Percentiles rank a stretch among this genome's conserved stretches.
Conservation (phyloP, 2,888 invertebrate genomes). For the Pammene fasciana region DNA sequence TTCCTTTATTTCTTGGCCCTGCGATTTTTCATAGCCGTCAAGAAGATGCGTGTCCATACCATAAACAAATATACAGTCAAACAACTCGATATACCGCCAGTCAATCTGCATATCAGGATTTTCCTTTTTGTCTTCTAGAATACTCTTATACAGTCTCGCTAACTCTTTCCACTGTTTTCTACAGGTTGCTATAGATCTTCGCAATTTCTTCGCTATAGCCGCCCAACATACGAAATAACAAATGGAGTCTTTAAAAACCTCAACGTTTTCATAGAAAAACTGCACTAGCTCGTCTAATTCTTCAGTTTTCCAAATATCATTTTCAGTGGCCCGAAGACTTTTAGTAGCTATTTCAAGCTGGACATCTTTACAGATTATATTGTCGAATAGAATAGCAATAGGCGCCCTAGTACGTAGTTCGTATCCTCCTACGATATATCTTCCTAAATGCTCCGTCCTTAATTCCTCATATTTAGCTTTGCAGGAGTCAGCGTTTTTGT, state of each 20-base stretch:
- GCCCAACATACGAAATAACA: constrained; percentile 74
- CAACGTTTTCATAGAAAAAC: constrained; percentile 67
- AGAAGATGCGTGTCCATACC: constrained; percentile 71
- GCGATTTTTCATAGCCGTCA: constrained; percentile 58
- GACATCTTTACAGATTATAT: constrained; percentile 67
- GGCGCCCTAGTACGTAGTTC: constrained; percentile 60
- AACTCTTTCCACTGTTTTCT: constrained; percentile 68
- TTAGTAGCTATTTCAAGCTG: constrained; percentile 52
- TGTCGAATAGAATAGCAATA: constrained; percentile 67
- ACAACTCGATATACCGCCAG: constrained; percentile 75
- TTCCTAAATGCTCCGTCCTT: constrained; percentile 59
- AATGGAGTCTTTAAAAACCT: constrained; percentile 68
- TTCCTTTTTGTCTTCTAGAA: constrained; percentile 72
- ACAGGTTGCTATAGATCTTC: constrained; percentile 54
- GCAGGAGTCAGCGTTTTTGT: constrained; percentile 65
- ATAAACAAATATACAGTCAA: constrained; percentile 77
- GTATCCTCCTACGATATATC: constrained; percentile 59
- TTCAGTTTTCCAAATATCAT: constrained; percentile 55
- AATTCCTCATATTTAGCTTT: constrained; percentile 61
- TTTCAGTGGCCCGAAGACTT: constrained; percentile 40
- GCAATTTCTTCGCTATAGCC: constrained; percentile 57
- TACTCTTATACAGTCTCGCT: constrained; percentile 61
- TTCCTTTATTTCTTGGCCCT: constrained; percentile 39
- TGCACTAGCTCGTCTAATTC: constrained; percentile 66
- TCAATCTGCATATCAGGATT: constrained; percentile 73